Evolutionary conservation across 2,888 invertebrate species (phyloP).

Genomic region (Protula sp.): DNA sequence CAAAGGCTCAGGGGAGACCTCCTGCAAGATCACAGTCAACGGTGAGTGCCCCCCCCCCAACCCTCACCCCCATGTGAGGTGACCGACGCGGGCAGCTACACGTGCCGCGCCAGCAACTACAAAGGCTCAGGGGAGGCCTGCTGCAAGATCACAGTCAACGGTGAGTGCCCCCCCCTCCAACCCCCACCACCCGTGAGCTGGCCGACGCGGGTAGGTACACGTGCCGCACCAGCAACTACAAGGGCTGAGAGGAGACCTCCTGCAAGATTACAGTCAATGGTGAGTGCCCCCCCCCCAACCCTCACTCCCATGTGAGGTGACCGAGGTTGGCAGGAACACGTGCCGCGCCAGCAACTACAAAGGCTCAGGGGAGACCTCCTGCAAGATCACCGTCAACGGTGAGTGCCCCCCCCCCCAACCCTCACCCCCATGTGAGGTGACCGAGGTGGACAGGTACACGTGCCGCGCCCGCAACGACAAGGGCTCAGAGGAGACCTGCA

Average conservation of each 20-base stretch:
- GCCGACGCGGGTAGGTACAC: constrained; percentile 94
- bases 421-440: no score
- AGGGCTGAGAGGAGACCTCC: constrained; percentile 90
- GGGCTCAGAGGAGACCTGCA: constrained; percentile 90
- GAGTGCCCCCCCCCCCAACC: no score
- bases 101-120: constrained; percentile 85
- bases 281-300: no score
- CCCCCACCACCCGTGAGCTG: constrained; percentile 85
- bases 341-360: constrained; percentile 90
- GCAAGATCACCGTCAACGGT: constrained; percentile 60
- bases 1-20: constrained; percentile 92
- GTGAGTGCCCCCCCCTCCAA: no score
- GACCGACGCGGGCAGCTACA: constrained; percentile 93
- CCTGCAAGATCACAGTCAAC: constrained; percentile 64
- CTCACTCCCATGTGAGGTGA: no score
- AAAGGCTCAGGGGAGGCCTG: constrained; percentile 93
- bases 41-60: no score
- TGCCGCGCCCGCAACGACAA: constrained; percentile 90
- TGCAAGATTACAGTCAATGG: constrained; percentile 63
- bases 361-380: constrained; percentile 90
- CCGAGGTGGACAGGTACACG: constrained; percentile 94
- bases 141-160: constrained; percentile 63
- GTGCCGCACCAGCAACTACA: constrained; percentile 86
- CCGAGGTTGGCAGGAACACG: constrained; percentile 95
- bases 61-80: constrained; percentile 88